phyloP scores from a whole-genome alignment of 2,888 invertebrate species.

The Melanostoma mellinum region DNA sequence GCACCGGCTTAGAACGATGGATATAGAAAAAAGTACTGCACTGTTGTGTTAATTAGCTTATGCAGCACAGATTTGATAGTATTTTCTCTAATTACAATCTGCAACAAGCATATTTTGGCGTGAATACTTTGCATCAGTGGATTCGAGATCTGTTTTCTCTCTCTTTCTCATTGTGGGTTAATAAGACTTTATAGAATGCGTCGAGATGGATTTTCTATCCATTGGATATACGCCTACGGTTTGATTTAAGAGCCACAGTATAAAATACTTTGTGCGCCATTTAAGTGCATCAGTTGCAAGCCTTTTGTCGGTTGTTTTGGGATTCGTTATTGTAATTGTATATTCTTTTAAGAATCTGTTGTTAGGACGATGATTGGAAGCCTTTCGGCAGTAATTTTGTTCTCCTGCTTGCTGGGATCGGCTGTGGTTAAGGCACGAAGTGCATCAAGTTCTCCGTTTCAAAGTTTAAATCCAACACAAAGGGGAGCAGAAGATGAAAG shows the following conservation, averaged over 20 bases:
- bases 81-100: conserved; percentile 65
- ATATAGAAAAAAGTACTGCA: background rate
- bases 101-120: conserved; percentile 56
- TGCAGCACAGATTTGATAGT: background rate
- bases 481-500: conserved; percentile 22
- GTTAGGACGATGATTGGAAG: conserved; percentile 43
- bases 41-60: conserved; percentile 53
- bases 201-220: conserved; percentile 36
- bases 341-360: background rate
- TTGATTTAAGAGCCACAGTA: conserved; percentile 74
- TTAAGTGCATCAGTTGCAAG: conserved; percentile 77
- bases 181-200: conserved; percentile 17
- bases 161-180: conserved; percentile 13
- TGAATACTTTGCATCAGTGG: conserved; percentile 67
- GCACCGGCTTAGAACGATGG: conserved; percentile 63
- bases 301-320: conserved; percentile 44
- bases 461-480: conserved; percentile 47
- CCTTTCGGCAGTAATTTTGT: conserved; percentile 36
- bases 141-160: conserved; percentile 15
- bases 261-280: conserved; percentile 78
- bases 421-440: conserved; percentile 60
- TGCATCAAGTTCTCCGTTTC: conserved; percentile 36
- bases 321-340: background rate
- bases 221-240: conserved; percentile 10
- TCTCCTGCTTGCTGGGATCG: conserved; percentile 36